Evolutionary conservation across 2,888 invertebrate genomes (phyloP), one percentile per base, ranked within the genome.

Genomic region (Yponomeuta cagnagella): DNA sequence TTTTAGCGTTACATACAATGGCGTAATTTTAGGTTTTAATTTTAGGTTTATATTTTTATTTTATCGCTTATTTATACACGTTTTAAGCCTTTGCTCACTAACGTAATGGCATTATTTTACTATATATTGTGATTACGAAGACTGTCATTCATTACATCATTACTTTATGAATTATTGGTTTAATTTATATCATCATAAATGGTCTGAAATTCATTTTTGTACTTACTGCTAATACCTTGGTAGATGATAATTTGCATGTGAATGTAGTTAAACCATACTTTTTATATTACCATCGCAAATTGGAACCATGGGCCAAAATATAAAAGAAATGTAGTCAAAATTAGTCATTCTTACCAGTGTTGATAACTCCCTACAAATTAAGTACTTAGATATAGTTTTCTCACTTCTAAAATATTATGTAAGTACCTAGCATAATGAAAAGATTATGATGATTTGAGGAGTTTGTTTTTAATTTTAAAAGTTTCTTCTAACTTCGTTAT

Each of bases 251-350:
- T 43, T 43, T 43, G 8, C 43, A 43, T 75, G 30, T 30, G 77
- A 75, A 75, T 31, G 31, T 64, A 64, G 3, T 64, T 30, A 23
- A 23, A 30, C 64, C 9, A 73, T 78, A 78, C 78, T 77, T 77
- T 78, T 77, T 79, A 76, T 79, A 72, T 74, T 76, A 73, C 72
- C 74, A 67, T 75, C 80, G 81, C 80, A 77, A 85, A 87, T 86
- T 84, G 82, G 84, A 88, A 86, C 84, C 79, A 86, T 79, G 87
- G 90, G 90, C 91, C 91, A 91, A 90, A 85, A 89, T 88, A 82
- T 85, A 15, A 63, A 37, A 37, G 78, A 83, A 81, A 80, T 80
- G 77, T 90, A 91, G 90, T 91, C 90, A 90, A 82, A 85, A 84
- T 85, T 84, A 88, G 86, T 88, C 83, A 48, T 48, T 80, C 80